Evolutionary conservation across 1,140 invertebrate species (phyloP).

Genomic region (Apis florea): DNA sequence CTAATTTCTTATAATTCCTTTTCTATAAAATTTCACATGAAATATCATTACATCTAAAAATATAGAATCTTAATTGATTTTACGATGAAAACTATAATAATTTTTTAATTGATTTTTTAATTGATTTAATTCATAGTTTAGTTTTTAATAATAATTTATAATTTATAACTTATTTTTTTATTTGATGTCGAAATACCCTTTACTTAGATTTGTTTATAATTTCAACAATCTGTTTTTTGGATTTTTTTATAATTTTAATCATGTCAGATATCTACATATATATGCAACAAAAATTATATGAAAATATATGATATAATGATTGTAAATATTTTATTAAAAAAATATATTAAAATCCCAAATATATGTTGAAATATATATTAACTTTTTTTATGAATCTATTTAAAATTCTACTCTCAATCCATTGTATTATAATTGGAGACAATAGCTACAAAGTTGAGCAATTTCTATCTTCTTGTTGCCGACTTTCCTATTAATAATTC

Average conservation of each 20-base stretch:
- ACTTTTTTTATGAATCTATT: not conserved
- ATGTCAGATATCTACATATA: not conserved
- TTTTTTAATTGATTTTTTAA: too few relatives aligned
- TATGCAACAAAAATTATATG: too few relatives aligned
- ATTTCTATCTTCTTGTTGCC: not conserved
- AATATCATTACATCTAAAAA: not conserved
- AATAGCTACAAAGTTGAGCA: not conserved
- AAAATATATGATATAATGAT: too few relatives aligned
- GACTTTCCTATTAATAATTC: not conserved
- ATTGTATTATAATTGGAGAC: constrained; percentile 20
- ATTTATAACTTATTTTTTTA: not conserved
- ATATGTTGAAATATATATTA: too few relatives aligned
- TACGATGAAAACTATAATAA: too few relatives aligned
- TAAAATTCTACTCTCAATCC: not conserved
- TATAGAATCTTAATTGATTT: not conserved
- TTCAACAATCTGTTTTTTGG: too few relatives aligned
- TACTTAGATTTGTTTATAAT: too few relatives aligned
- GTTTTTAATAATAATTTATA: not conserved
- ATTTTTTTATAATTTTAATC: not conserved
- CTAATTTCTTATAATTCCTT: too few relatives aligned
- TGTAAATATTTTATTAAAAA: too few relatives aligned
- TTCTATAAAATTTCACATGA: too few relatives aligned
- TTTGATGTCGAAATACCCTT: not conserved
- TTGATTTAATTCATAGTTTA: too few relatives aligned
- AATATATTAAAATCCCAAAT: too few relatives aligned